phyloP scores from a whole-genome alignment of 2,113 vertebrate genomes.

The Mystacornis crossleyi region DNA sequence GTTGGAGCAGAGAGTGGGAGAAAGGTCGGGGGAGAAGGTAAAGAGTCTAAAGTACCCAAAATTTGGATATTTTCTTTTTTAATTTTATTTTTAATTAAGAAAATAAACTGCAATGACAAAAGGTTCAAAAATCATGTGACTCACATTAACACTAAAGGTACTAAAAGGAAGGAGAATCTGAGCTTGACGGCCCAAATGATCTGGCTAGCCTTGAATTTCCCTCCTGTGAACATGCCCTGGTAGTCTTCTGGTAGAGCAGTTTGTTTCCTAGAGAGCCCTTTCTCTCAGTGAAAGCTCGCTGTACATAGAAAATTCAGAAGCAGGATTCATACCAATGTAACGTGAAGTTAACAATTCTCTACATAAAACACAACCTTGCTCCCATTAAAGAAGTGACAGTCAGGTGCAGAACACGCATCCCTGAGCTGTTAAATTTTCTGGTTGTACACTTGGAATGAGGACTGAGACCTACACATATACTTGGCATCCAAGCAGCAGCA shows the following conservation, averaged over 20 bases:
- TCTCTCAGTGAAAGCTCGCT: background rate
- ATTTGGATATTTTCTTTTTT: no score
- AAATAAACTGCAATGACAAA: background rate
- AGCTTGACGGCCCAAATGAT: background rate
- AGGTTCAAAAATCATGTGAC: background rate
- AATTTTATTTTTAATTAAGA: background rate
- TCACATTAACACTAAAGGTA: background rate
- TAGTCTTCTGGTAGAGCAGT: background rate
- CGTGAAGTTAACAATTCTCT: background rate
- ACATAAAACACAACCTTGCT: background rate
- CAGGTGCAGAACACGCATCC: background rate
- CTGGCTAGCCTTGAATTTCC: background rate
- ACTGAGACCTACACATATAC: background rate
- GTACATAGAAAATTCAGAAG: background rate
- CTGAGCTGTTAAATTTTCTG: background rate
- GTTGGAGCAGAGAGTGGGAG: fast-evolving
- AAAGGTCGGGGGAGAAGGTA: fast-evolving
- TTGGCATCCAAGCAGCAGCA: background rate
- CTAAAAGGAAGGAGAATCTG: background rate
- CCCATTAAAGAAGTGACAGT: background rate
- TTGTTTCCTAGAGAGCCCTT: background rate
- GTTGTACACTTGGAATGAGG: background rate
- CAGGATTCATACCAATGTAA: background rate
- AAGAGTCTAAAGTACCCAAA: background rate
- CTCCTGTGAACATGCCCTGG: background rate